Evolutionary conservation across 2,888 invertebrate species (phyloP), one percentile per base, ranked within the genome.

Genomic region (Tipula helvola): DNA sequence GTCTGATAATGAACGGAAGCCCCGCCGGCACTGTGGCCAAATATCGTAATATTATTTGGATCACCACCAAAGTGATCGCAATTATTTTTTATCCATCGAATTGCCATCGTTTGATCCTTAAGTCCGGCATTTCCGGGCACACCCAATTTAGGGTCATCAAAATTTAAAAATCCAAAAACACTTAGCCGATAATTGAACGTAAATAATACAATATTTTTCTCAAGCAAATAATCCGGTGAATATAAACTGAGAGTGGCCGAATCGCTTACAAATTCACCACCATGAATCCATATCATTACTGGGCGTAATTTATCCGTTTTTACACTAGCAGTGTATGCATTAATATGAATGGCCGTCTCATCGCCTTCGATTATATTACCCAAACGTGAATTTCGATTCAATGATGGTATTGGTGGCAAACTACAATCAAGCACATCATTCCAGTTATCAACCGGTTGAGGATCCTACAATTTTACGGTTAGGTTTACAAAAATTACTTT

Each of bases 201-300:
- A n/a, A 84, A 84, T 7, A 84, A n/a, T 10, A 93, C 90, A 18
- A 93, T 89, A 88, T 92, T 92, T 88, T 92, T 91, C 52, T 91
- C 90, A 89, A 93, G 90, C 0, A 93, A 90, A 88, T 90, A 92
- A 87, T 92, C 92, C 0, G 93, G 92, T 57, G 92, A 92, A 87
- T 91, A 91, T 88, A 90, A 89, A 71, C 90, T 90, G 12, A 90
- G 90, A 87, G 91, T 89, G 12, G 92, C 91, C n/a, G 92, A 92
- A 18, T 92, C 92, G 28, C 90, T 89, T 87, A 91, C 91, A 87
- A 92, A 93, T 12, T 91, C 92, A 3, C 93, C 93, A 0, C 93
- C 93, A 28, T 28, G 28, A 28, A 28, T 28, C 1, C 2, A 28
- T 28, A 28, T 28, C 28, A 28, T 28, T 1, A 28, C 28, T 28